Evolutionary conservation across 2,797 vertebrate genomes (phyloP).

Genomic region (Helarctos malayanus): DNA sequence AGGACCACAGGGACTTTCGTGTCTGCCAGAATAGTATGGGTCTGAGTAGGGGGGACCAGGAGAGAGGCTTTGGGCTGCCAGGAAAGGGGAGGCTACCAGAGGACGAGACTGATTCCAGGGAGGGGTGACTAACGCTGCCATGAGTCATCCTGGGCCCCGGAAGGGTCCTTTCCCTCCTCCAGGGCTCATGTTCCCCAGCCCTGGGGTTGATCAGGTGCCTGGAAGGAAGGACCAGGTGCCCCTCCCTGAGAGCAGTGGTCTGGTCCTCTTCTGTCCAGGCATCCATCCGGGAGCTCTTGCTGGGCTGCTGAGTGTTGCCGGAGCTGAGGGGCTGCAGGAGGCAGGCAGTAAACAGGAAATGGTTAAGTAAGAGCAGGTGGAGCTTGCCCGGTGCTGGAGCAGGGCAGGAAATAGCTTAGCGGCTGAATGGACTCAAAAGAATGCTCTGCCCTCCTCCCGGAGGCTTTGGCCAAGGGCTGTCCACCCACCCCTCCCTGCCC

Average conservation of each 20-base stretch:
- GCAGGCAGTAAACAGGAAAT: constrained; percentile 88
- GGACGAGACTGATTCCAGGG: not conserved
- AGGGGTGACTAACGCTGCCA: constrained; percentile 1
- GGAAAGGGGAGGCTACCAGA: not conserved
- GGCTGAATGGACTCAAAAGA: constrained; percentile 87
- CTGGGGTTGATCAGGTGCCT: not conserved
- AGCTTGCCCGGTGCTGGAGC: constrained; percentile 82
- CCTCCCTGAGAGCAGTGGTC: not conserved
- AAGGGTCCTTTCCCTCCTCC: not conserved
- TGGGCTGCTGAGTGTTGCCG: not conserved
- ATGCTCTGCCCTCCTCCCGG: constrained; percentile 75
- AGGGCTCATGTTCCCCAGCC: not conserved
- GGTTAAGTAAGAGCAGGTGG: constrained; percentile 91
- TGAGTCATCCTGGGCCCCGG: not conserved
- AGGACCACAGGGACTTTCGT: not conserved
- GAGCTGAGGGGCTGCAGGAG: constrained; percentile 83
- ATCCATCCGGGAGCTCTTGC: not conserved
- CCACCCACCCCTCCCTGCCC: constrained; percentile 2
- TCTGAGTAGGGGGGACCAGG: accelerated
- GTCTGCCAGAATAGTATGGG: not conserved
- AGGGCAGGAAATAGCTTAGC: constrained; percentile 89
- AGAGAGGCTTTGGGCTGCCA: not conserved
- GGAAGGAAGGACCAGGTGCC: not conserved
- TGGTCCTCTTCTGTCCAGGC: not conserved
- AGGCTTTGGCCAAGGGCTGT: not conserved